These are phyloP conservation scores for Alces alces DNA, from an alignment of 2,113 vertebrate genomes.

Conservation along the genomic window DNA sequence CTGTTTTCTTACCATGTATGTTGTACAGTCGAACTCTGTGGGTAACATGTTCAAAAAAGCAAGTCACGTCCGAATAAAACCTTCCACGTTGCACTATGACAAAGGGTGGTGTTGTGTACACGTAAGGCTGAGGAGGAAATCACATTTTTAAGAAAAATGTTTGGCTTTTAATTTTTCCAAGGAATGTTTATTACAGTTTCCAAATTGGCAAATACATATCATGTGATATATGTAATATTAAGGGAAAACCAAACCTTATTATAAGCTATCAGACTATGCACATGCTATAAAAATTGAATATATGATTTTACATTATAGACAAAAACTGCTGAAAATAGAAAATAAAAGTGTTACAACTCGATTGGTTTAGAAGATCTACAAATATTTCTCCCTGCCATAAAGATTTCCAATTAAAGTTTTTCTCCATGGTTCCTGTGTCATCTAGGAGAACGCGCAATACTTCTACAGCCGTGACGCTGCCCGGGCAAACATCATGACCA, in stretches of 20 bases:
- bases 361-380: not conserved
- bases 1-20: conserved; percentile 83
- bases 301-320: not conserved
- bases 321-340: not conserved
- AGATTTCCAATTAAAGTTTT: not conserved
- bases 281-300: not conserved
- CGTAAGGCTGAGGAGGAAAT: conserved; percentile 82
- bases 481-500: not conserved
- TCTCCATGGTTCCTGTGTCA: not conserved
- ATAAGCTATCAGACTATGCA: not conserved
- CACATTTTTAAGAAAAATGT: conserved; percentile 34
- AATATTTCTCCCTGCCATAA: not conserved
- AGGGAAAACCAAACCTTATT: conserved; percentile 24
- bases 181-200: not conserved
- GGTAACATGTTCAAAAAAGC: conserved; percentile 85
- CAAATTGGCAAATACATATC: not conserved
- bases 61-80: conserved; percentile 91
- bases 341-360: not conserved
- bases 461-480: not conserved
- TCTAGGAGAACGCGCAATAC: not conserved
- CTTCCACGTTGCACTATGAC: conserved; percentile 86
- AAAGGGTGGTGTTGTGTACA: conserved; percentile 78
- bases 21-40: conserved; percentile 88
- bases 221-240: not conserved
- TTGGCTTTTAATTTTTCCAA: conserved; percentile 25